These are phyloP conservation scores for Diplolepis rosae DNA, from an alignment of 2,888 invertebrate species.

Conservation along the genomic window DNA sequence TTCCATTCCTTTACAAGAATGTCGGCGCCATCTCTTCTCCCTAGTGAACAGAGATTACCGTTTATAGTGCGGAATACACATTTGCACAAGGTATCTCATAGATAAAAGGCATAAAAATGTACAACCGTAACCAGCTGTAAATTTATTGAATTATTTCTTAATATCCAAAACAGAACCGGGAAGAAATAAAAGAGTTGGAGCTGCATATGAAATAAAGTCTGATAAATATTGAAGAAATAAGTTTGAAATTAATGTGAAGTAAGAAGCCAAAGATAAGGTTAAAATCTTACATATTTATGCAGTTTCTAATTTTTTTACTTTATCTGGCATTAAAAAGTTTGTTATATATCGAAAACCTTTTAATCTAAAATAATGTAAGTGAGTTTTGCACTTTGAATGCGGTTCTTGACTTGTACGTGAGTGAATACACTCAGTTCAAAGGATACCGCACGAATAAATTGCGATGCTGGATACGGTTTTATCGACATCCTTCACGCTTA, in stretches of 20 bases:
- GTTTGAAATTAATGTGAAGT: neutral
- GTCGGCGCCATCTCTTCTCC: slow-evolving; percentile 45
- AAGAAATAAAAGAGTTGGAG: neutral
- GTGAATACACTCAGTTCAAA: slow-evolving; percentile 37
- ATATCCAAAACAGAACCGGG: neutral
- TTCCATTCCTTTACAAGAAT: slow-evolving; percentile 37
- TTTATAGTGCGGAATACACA: slow-evolving; percentile 33
- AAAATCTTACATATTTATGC: neutral
- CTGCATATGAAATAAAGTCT: neutral
- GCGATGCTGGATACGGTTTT: slow-evolving; percentile 49
- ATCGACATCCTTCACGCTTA: slow-evolving; percentile 47
- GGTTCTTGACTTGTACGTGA: slow-evolving; percentile 21
- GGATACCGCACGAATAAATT: slow-evolving; percentile 50
- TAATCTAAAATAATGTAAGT: no score
- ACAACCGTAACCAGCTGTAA: neutral
- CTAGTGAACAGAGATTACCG: slow-evolving; percentile 32
- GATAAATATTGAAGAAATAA: no score
- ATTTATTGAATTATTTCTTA: neutral
- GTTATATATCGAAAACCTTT: neutral
- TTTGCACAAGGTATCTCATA: slow-evolving; percentile 7
- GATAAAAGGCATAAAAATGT: neutral
- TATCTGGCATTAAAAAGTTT: neutral
- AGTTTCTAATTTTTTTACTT: neutral
- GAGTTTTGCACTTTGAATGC: slow-evolving; percentile 25
- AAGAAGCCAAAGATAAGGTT: neutral